These are phyloP conservation scores for Bugulina stolonifera DNA, from an alignment of 2,888 invertebrate genomes.

Conservation along the genomic window DNA sequence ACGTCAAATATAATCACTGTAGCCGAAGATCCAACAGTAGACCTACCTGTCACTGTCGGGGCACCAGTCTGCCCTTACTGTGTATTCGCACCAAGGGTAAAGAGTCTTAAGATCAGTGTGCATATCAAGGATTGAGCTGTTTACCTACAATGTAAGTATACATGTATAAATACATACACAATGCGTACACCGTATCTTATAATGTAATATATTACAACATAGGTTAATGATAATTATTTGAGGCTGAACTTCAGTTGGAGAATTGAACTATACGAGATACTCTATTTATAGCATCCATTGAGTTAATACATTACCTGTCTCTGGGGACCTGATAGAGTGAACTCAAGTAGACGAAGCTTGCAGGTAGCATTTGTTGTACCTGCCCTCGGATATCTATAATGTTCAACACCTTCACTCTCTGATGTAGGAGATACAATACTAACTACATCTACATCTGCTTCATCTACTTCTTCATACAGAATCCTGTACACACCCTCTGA, in stretches of 20 bases:
- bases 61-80: constrained; percentile 91
- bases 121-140: not conserved
- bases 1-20: too few relatives aligned
- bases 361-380: constrained; percentile 87
- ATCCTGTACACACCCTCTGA: constrained; percentile 43
- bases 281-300: too few relatives aligned
- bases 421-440: constrained; percentile 78
- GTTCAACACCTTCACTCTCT: constrained; percentile 57
- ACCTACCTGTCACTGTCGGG: constrained; percentile 63
- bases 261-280: too few relatives aligned
- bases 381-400: constrained; percentile 58
- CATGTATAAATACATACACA: too few relatives aligned
- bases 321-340: constrained; percentile 54
- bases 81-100: constrained; percentile 90
- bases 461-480: constrained; percentile 60
- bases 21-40: too few relatives aligned
- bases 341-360: constrained; percentile 68
- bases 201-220: too few relatives aligned
- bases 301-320: too few relatives aligned
- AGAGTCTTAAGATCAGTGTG: constrained; percentile 56
- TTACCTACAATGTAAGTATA: not conserved
- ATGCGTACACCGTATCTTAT: too few relatives aligned
- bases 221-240: too few relatives aligned
- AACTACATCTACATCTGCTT: constrained; percentile 78
- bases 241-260: too few relatives aligned